Conservation (phyloP, 2,797 vertebrate genomes). For the Sebastes minor region DNA sequence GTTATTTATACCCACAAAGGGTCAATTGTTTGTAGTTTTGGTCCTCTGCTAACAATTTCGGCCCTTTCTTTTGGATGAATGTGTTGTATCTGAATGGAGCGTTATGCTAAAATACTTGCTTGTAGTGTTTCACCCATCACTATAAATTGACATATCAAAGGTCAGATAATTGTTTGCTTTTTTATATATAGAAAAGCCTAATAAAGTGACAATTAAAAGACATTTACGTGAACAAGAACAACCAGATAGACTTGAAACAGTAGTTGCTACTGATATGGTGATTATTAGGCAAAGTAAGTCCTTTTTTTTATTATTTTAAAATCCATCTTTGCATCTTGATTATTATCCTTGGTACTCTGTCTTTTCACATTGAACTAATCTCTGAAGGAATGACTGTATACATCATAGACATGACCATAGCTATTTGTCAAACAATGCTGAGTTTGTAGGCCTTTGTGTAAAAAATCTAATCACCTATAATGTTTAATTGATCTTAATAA, state of each 20-base stretch:
- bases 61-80: not conserved
- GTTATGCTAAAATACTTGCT: not conserved
- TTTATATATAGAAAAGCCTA: not conserved
- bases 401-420: not conserved
- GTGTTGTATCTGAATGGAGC: not conserved
- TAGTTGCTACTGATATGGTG: not conserved
- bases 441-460: not conserved
- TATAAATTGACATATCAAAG: not conserved
- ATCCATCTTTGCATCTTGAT: not conserved
- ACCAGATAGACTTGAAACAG: not conserved
- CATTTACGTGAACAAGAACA: not conserved
- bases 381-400: too few species aligned
- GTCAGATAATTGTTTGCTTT: not conserved
- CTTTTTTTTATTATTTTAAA: too few species aligned
- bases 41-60: not conserved
- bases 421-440: not conserved
- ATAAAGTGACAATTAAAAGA: not conserved
- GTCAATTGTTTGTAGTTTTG: not conserved
- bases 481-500: conserved; percentile 1
- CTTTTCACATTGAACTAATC: not conserved
- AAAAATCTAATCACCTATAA: not conserved
- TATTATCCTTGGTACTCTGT: not conserved
- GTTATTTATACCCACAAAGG: not conserved
- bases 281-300: not conserved
- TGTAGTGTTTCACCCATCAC: not conserved